phyloP scores from a whole-genome alignment of 2,113 vertebrate genomes.

The Antechinus stuartii region DNA sequence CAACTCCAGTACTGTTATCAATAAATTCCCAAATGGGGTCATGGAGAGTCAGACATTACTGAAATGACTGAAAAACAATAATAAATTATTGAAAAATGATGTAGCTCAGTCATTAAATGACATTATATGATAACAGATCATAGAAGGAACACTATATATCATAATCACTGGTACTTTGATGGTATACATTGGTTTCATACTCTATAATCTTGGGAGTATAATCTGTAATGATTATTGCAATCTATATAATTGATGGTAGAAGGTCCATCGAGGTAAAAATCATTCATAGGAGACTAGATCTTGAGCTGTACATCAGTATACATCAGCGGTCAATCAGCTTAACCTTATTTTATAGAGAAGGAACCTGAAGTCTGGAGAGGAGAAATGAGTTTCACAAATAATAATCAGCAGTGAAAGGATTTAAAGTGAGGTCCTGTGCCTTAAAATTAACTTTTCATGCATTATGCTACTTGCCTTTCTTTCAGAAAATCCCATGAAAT shows the following conservation, averaged over 20 bases:
- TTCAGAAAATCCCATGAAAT: neutral
- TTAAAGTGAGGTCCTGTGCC: constrained; percentile 16
- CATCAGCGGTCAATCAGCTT: neutral
- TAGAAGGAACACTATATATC: neutral
- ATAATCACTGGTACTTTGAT: no score
- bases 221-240: no score
- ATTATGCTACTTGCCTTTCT: neutral
- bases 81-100: neutral
- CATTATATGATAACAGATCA: neutral
- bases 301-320: neutral
- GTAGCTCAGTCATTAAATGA: neutral
- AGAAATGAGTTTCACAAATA: neutral
- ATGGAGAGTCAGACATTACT: neutral
- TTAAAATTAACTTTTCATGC: neutral
- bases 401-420: neutral
- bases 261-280: neutral
- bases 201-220: neutral
- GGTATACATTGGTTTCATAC: neutral
- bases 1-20: neutral
- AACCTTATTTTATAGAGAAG: neutral
- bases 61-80: neutral
- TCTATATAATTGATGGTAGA: neutral
- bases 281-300: neutral
- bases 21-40: neutral
- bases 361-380: neutral